phyloP scores from a whole-genome alignment of 2,113 vertebrate species.

The Alaudala cheleensis region DNA sequence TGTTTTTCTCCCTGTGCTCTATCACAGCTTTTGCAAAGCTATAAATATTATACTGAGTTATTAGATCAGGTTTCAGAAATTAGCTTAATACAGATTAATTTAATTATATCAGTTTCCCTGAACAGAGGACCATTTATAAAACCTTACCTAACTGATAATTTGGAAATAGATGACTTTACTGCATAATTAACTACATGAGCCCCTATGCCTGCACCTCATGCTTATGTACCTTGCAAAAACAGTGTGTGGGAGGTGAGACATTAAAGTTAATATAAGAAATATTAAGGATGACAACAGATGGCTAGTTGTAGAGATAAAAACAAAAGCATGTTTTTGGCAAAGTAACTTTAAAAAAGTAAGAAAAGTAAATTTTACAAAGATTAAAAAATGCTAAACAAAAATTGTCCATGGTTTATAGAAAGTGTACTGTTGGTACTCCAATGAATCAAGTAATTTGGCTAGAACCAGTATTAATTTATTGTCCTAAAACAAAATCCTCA shows the following conservation, averaged over 20 bases:
- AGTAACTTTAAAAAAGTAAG: background rate
- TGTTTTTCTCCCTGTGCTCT: background rate
- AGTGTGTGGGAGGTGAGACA: background rate
- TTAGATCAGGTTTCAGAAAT: background rate
- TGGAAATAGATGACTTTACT: background rate
- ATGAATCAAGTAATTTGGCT: background rate
- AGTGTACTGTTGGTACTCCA: background rate
- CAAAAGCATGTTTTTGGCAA: background rate
- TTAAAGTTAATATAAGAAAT: background rate
- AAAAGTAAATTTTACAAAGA: background rate
- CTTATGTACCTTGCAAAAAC: background rate
- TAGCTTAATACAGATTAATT: background rate
- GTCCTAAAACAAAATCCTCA: background rate
- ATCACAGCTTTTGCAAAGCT: background rate
- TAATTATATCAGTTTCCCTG: background rate
- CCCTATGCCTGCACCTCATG: background rate
- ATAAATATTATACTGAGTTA: background rate
- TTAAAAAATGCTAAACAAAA: background rate
- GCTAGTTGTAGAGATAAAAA: background rate
- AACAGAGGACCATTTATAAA: background rate
- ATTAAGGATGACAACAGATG: background rate
- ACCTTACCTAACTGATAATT: background rate
- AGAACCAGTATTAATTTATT: background rate
- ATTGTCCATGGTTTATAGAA: background rate
- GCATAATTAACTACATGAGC: background rate